phyloP scores from a whole-genome alignment of 1,140 invertebrate species.

The Octopus bimaculoides region DNA sequence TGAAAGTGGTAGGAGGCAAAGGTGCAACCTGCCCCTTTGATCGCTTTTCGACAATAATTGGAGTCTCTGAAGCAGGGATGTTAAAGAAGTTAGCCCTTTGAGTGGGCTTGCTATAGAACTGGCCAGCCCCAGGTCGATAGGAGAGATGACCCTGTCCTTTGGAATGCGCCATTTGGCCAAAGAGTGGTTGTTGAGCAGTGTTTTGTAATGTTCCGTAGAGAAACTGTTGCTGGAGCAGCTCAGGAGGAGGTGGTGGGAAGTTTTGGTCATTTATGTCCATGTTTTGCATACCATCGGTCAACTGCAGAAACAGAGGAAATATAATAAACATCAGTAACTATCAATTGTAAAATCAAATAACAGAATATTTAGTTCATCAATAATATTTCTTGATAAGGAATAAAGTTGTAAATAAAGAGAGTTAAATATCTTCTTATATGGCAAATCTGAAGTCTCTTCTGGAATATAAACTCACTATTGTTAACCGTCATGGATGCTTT shows the following conservation, averaged over 20 bases:
- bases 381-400: neutral
- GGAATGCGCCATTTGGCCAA: constrained; percentile 29
- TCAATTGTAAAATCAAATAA: neutral
- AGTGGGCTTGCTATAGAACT: constrained; percentile 29
- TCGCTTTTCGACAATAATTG: constrained; percentile 36
- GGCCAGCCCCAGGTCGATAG: constrained; percentile 41
- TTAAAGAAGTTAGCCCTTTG: constrained; percentile 37
- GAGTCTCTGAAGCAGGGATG: constrained; percentile 26
- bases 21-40: constrained; percentile 37
- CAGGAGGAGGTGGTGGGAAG: constrained; percentile 44
- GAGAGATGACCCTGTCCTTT: constrained; percentile 27
- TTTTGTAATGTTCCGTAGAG: constrained; percentile 47
- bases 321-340: no score
- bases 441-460: no score
- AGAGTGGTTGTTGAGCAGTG: constrained; percentile 41
- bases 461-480: no score
- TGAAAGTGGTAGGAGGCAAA: constrained; percentile 35
- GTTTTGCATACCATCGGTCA: constrained; percentile 34
- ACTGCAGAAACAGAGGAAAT: constrained; percentile 26
- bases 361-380: neutral
- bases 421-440: no score
- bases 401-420: no score
- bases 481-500: no score
- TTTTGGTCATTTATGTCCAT: constrained; percentile 28
- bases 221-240: constrained; percentile 48